Conservation (phyloP, 2,888 invertebrate genomes). For the Chaetogeoica ovagalla region DNA sequence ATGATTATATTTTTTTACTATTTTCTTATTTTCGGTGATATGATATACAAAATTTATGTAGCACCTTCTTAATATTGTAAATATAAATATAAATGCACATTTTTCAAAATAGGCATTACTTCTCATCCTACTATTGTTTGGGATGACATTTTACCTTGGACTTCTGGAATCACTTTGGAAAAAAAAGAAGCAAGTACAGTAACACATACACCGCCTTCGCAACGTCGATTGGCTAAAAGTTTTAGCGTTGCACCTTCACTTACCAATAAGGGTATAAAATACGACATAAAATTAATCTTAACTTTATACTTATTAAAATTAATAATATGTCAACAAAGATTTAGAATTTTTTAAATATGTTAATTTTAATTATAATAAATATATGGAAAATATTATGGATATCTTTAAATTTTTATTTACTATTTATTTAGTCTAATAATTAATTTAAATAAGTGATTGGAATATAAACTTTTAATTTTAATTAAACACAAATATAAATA, state of each 20-base stretch:
- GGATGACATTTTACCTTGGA: conserved; percentile 49
- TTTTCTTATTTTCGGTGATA: conserved; percentile 6
- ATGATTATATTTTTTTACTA: conserved; percentile 20
- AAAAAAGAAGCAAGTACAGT: conserved; percentile 46
- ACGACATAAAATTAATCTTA: conserved; percentile 29
- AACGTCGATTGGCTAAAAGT: conserved; percentile 86
- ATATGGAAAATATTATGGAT: too few relatives aligned
- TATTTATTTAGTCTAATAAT: not conserved
- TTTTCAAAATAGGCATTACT: conserved; percentile 45
- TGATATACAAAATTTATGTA: conserved; percentile 5
- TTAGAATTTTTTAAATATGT: not conserved
- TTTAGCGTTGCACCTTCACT: conserved; percentile 83
- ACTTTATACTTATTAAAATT: conserved; percentile 25
- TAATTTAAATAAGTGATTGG: not conserved
- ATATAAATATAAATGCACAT: conserved; percentile 48
- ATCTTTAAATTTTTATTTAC: not conserved
- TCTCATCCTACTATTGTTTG: conserved; percentile 52
- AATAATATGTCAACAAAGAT: not conserved
- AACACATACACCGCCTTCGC: conserved; percentile 77
- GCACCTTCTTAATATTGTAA: conserved; percentile 27
- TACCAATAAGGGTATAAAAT: conserved; percentile 65
- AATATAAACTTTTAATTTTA: not conserved
- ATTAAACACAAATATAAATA: not conserved
- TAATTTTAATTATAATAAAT: not conserved
- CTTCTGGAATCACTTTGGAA: conserved; percentile 39